Evolutionary conservation across 2,888 invertebrate species (phyloP), one percentile per base, ranked within the genome.

Genomic region (Chromoteleia sp.): DNA sequence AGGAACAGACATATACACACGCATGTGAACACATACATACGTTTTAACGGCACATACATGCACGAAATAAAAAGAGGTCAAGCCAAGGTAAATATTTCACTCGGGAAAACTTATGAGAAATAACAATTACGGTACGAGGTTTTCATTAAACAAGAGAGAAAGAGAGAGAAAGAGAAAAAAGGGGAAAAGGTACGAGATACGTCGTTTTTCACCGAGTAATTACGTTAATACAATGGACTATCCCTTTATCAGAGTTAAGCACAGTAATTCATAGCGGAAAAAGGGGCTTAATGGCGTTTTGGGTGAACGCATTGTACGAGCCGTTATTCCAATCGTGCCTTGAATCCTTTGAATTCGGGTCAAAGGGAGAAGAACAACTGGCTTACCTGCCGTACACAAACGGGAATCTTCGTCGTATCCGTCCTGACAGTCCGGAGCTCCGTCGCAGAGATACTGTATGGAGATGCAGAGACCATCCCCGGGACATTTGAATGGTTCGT

Each of bases 401-500:
- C 97, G 95, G 85, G 97, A 96, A 92, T 98, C 98, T 92, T 98
- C 98, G 88, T 98, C 98, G 89, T 98, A 98, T 1, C 98, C 98
- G 88, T 98, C 98, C 58, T 96, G 95, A 93, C 98, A 98, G 92
- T 98, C 98, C 0, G 98, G 97, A 6, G 96, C 96, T 14, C 98
- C 98, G 91, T 98, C 98, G 92, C 98, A 98, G 59, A 98, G 94
- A 92, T 98, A 98, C 92, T 98, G 98, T 92, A 98, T 98, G 84
- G 98, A 98, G 93, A 98, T 98, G 93, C 98, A 98, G 92, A 96
- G 96, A 30, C 96, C 97, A 89, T 97, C 97, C 81, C 97, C 97
- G 0, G 98, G 98, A 91, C 98, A 98, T 92, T 97, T 97, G 93
- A 98, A 98, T 36, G 98, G 98, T 92, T 98, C 98, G 93, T 98